Percentiles rank a stretch among this genome's conserved stretches.
These are phyloP conservation scores for Drosophila bipectinata DNA, from an alignment of 1,140 invertebrate species.

Conservation along the genomic window DNA sequence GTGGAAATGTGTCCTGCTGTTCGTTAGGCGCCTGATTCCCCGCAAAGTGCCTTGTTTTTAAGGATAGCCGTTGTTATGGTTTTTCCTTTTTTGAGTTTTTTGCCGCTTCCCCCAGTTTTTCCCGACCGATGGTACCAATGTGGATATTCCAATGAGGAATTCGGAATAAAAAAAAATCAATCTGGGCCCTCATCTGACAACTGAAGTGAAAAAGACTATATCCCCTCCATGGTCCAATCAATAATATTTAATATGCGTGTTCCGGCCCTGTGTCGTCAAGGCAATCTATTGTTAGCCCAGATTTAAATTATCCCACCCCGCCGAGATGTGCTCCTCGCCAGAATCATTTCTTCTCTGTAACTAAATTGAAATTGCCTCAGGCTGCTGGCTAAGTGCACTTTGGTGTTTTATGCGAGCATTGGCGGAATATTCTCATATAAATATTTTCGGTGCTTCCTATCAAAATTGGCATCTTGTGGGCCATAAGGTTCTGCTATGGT, in stretches of 20 bases:
- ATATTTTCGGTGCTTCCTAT: conserved; percentile 1
- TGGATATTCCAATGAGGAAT: background rate
- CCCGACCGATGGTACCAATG: background rate
- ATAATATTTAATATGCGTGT: conserved; percentile 23
- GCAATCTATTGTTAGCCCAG: conserved; percentile 23
- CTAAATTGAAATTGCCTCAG: conserved; percentile 43
- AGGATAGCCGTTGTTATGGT: conserved; percentile 32
- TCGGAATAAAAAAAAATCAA: conserved; percentile 1
- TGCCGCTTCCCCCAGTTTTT: background rate
- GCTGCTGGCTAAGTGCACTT: conserved; percentile 47
- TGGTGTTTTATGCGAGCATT: conserved; percentile 32
- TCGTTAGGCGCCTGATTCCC: conserved; percentile 34
- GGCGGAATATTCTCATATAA: conserved; percentile 14
- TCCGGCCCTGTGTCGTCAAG: background rate
- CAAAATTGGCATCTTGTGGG: conserved; percentile 24
- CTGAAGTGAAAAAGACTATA: conserved; percentile 5
- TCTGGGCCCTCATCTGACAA: background rate
- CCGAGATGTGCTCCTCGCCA: conserved; percentile 10
- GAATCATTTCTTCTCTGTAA: conserved; percentile 9
- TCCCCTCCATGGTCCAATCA: conserved; percentile 28
- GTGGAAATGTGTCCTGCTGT: conserved; percentile 16
- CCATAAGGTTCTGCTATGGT: conserved; percentile 46
- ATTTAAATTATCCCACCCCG: conserved; percentile 24
- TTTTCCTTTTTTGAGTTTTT: conserved; percentile 45
- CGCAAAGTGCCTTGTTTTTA: conserved; percentile 40